Evolutionary conservation across 2,797 vertebrate species (phyloP).

Genomic region (Uromys caudimaculatus): DNA sequence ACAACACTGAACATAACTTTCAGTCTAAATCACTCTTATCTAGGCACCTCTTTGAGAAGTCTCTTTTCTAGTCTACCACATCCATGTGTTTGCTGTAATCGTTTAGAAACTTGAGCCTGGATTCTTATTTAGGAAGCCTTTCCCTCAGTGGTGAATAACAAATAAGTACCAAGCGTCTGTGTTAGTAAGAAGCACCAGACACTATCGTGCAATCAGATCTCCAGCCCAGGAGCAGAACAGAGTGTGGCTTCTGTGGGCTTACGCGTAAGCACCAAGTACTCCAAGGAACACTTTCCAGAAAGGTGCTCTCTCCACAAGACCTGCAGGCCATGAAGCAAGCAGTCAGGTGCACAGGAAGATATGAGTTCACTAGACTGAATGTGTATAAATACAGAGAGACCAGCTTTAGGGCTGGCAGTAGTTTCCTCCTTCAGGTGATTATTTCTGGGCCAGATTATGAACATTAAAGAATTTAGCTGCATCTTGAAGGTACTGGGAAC

Average conservation of each 20-base stretch:
- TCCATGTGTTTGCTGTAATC: constrained; percentile 6
- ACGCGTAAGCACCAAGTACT: background rate
- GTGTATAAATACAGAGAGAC: background rate
- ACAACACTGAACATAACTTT: background rate
- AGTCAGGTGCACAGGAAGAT: background rate
- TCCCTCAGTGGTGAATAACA: constrained; percentile 32
- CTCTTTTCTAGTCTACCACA: constrained; percentile 9
- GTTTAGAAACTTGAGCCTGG: background rate
- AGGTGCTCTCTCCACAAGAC: background rate
- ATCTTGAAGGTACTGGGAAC: background rate
- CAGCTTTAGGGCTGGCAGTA: background rate
- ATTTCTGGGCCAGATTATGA: too few relatives aligned
- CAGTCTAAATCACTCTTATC: background rate
- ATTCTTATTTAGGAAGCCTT: background rate
- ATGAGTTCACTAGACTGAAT: background rate
- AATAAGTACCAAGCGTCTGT: constrained; percentile 15
- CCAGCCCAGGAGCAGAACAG: background rate
- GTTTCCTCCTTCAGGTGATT: background rate
- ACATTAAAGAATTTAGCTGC: background rate
- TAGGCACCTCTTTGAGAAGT: background rate
- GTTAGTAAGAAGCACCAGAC: background rate
- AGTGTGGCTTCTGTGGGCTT: background rate
- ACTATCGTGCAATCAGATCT: background rate
- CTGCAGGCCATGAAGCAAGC: background rate
- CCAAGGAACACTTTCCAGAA: background rate